A percentile compares a stretch with the other conserved stretches of the same genome.
phyloP scores from a whole-genome alignment of 2,797 vertebrate species.

The Paedocypris micromegethes region DNA sequence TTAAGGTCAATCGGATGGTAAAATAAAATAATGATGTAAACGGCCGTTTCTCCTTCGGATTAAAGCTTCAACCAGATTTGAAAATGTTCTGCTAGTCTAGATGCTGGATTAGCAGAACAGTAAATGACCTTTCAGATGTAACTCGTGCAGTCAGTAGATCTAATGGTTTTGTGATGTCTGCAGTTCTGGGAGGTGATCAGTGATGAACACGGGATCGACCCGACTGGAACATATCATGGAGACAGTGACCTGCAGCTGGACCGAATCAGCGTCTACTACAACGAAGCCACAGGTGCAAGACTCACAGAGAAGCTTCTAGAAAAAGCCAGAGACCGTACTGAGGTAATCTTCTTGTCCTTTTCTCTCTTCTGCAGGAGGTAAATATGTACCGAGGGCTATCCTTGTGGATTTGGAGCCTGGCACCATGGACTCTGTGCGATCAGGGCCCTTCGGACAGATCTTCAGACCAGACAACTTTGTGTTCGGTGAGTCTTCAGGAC shows the following conservation, averaged over 20 bases:
- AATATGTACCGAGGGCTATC: slow-evolving; percentile 94
- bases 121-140: no score
- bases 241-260: slow-evolving; percentile 80
- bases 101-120: no score
- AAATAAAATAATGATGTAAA: slow-evolving; percentile 7
- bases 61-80: slow-evolving; percentile 5
- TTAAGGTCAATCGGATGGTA: slow-evolving; percentile 50
- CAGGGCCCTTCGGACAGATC: slow-evolving; percentile 92
- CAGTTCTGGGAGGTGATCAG: slow-evolving; percentile 84
- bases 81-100: not conserved
- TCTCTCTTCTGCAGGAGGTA: slow-evolving; percentile 74
- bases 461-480: slow-evolving; percentile 98
- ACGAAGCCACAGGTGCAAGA: slow-evolving; percentile 72
- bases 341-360: slow-evolving; percentile 42
- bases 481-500: slow-evolving; percentile 75
- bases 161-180: slow-evolving; percentile 37
- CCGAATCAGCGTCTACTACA: slow-evolving; percentile 80
- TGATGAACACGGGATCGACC: slow-evolving; percentile 78
- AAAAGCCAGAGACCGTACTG: slow-evolving; percentile 30
- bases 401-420: slow-evolving; percentile 95
- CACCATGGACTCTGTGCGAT: slow-evolving; percentile 96
- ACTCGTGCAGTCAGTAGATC: not conserved
- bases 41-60: slow-evolving; percentile 4
- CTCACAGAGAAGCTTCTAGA: not conserved
- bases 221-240: slow-evolving; percentile 76